These are phyloP conservation scores for Villa cingulata DNA, from an alignment of 2,888 invertebrate species.

Conservation along the genomic window DNA sequence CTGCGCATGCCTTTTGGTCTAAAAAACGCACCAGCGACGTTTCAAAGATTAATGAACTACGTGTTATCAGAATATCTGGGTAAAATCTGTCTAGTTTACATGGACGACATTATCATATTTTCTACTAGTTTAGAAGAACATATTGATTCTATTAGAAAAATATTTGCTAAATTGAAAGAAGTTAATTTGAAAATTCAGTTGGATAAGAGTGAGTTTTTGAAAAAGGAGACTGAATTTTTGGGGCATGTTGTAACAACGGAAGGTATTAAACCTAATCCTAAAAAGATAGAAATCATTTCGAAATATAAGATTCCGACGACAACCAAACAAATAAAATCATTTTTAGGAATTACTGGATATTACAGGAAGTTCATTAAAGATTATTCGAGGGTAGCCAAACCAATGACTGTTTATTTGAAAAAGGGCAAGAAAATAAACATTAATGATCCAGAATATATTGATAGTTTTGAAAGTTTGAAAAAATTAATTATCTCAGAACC, in stretches of 20 bases:
- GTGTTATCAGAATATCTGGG: too few species aligned
- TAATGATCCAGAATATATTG: constrained; percentile 1
- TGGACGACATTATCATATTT: too few species aligned
- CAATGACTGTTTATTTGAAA: constrained; percentile 4
- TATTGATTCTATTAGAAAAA: too few species aligned
- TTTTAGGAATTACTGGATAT: constrained; percentile 5
- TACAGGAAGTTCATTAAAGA: constrained; percentile 7
- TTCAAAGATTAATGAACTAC: too few species aligned
- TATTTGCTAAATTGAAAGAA: too few species aligned
- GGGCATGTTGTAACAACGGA: neutral
- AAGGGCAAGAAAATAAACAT: constrained; percentile 7
- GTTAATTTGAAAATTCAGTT: too few species aligned
- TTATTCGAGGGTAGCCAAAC: constrained; percentile 4
- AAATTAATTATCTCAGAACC: constrained; percentile 1
- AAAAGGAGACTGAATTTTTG: neutral
- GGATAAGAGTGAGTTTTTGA: too few species aligned
- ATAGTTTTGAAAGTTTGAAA: neutral
- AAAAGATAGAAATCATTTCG: constrained; percentile 9
- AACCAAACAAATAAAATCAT: constrained; percentile 10
- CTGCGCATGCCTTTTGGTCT: constrained; percentile 4
- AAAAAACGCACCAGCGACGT: too few species aligned
- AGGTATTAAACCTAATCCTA: neutral
- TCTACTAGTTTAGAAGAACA: too few species aligned
- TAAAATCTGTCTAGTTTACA: too few species aligned
- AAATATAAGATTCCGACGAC: constrained; percentile 11